Percentiles rank a stretch among this genome's conserved stretches.
Conservation (phyloP, 2,113 vertebrate species). For the Cisticola juncidis region DNA sequence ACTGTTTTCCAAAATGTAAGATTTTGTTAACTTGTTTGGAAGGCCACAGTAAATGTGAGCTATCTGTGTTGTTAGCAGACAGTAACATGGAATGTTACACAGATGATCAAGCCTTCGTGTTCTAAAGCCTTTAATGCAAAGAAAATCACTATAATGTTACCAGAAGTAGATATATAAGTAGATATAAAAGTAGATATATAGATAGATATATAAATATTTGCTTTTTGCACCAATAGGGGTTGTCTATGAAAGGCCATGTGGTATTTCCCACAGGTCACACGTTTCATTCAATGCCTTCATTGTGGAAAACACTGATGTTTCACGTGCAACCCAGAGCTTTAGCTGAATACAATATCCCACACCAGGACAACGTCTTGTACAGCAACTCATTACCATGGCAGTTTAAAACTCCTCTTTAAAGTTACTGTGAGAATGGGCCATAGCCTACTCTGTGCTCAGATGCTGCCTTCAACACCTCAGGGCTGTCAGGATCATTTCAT, state of each 20-base stretch:
- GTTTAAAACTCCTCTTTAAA: neutral
- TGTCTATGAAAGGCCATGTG: neutral
- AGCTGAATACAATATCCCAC: neutral
- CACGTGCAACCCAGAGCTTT: neutral
- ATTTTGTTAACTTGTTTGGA: neutral
- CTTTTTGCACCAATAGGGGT: neutral
- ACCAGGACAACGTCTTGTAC: neutral
- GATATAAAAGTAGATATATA: neutral
- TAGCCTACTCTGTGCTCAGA: neutral
- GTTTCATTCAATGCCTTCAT: neutral
- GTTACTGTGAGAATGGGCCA: neutral
- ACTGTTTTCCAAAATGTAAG: neutral
- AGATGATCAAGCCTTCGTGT: neutral
- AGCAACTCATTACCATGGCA: neutral
- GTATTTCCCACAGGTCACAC: neutral
- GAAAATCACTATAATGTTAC: neutral
- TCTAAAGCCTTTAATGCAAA: neutral
- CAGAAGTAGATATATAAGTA: neutral
- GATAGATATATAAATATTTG: neutral
- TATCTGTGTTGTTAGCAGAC: neutral
- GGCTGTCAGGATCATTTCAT: neutral
- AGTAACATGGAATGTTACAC: neutral
- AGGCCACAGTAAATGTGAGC: neutral
- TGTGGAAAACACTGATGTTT: neutral
- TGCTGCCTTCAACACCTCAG: neutral